Evolutionary conservation across 2,888 invertebrate species (phyloP).

Genomic region (Cyaniris semiargus): DNA sequence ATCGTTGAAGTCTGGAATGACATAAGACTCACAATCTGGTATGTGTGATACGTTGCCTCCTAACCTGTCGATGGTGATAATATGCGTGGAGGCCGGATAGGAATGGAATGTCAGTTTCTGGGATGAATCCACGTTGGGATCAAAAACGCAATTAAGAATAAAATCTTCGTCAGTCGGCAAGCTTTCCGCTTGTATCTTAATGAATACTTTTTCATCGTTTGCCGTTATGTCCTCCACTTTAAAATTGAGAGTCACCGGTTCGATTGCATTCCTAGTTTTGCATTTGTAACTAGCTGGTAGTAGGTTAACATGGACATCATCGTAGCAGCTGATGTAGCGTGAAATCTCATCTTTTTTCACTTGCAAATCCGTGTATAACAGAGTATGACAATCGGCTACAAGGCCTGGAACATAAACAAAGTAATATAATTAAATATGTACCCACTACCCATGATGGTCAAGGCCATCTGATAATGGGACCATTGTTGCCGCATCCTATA

Average conservation of each 20-base stretch:
- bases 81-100: conserved; percentile 82
- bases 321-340: conserved; percentile 60
- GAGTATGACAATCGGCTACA: conserved; percentile 83
- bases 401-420: conserved; percentile 80
- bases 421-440: not conserved
- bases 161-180: conserved; percentile 76
- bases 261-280: conserved; percentile 61
- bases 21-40: conserved; percentile 65
- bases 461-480: not conserved
- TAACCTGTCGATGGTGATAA: conserved; percentile 60
- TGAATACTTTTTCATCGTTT: conserved; percentile 49
- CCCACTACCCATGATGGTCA: not conserved
- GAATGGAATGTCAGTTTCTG: conserved; percentile 74
- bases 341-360: conserved; percentile 72
- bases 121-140: conserved; percentile 63
- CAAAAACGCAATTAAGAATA: conserved; percentile 71
- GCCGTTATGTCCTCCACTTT: conserved; percentile 61
- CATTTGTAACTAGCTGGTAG: conserved; percentile 74
- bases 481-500: not conserved
- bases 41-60: conserved; percentile 52
- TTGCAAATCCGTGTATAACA: conserved; percentile 83
- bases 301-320: conserved; percentile 53
- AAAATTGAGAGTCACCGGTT: conserved; percentile 63
- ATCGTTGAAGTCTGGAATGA: conserved; percentile 53
- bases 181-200: conserved; percentile 76